Evolutionary conservation across 1,140 invertebrate genomes (phyloP).

Genomic region (Oryctes rhinoceros): DNA sequence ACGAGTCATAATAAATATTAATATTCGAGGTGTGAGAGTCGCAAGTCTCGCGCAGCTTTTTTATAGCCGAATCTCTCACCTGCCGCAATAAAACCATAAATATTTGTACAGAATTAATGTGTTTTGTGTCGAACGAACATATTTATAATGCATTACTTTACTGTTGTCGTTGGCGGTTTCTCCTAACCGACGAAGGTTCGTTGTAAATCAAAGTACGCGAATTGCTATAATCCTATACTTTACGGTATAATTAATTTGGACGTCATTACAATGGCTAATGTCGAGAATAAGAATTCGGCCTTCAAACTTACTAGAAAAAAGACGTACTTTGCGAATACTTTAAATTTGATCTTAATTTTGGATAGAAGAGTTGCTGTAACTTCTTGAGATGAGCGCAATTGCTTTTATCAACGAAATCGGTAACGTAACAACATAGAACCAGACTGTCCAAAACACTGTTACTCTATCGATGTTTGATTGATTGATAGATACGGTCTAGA

Average conservation of each 20-base stretch:
- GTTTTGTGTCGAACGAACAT: slow-evolving; percentile 47
- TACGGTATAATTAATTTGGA: slow-evolving; percentile 20
- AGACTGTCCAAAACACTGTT: no score
- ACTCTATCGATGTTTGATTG: no score
- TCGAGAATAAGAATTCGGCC: no score
- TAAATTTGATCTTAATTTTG: no score
- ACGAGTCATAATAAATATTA: slow-evolving; percentile 59
- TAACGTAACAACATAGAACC: no score
- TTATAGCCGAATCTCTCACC: slow-evolving; percentile 53
- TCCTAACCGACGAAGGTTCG: slow-evolving; percentile 10
- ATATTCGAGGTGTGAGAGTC: slow-evolving; percentile 55
- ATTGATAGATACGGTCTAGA: no score
- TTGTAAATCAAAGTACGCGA: slow-evolving; percentile 5
- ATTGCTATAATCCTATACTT: neutral
- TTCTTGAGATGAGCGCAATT: no score
- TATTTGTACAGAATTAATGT: slow-evolving; percentile 58
- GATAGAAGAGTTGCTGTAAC: no score
- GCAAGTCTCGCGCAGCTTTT: slow-evolving; percentile 45
- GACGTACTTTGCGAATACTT: no score
- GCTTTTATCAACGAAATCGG: no score
- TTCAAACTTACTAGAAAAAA: no score
- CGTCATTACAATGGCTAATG: neutral
- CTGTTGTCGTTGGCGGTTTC: neutral
- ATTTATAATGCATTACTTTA: slow-evolving; percentile 51
- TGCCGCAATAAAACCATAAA: slow-evolving; percentile 59